phyloP scores from a whole-genome alignment of 2,113 vertebrate genomes.

The Elachura formosa region DNA sequence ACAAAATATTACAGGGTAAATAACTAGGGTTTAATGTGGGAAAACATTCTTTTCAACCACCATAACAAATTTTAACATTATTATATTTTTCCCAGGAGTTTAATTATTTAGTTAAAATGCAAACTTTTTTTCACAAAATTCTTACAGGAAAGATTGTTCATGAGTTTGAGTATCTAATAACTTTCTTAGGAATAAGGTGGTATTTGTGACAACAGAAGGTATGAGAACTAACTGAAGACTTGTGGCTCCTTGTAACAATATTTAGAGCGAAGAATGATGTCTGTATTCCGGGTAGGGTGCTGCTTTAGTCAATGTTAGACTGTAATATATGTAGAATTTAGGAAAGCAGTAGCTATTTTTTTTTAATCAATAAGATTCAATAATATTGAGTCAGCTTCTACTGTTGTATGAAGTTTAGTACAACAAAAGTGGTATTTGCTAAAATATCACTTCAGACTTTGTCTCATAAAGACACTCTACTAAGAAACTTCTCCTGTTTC shows the following conservation, averaged over 20 bases:
- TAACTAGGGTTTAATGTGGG: neutral
- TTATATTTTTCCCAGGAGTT: fast-evolving
- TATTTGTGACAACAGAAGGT: neutral
- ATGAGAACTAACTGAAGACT: neutral
- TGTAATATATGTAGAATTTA: neutral
- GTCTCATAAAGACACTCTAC: neutral
- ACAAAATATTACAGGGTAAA: neutral
- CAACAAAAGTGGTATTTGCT: neutral
- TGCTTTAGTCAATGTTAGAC: neutral
- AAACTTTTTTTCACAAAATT: neutral
- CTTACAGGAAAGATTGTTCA: neutral
- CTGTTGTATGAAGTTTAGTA: neutral
- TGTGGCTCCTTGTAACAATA: neutral
- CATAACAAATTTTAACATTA: neutral
- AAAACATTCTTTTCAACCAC: neutral
- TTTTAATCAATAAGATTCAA: too few species aligned
- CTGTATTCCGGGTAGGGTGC: neutral
- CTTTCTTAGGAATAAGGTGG: neutral
- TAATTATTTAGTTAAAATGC: neutral
- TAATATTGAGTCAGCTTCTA: too few species aligned
- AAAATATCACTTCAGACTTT: neutral
- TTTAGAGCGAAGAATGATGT: neutral
- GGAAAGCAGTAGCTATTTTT: neutral
- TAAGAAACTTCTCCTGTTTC: neutral
- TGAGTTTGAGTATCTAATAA: neutral